Conservation (phyloP, 2,797 vertebrate species). For the Prionace glauca region DNA sequence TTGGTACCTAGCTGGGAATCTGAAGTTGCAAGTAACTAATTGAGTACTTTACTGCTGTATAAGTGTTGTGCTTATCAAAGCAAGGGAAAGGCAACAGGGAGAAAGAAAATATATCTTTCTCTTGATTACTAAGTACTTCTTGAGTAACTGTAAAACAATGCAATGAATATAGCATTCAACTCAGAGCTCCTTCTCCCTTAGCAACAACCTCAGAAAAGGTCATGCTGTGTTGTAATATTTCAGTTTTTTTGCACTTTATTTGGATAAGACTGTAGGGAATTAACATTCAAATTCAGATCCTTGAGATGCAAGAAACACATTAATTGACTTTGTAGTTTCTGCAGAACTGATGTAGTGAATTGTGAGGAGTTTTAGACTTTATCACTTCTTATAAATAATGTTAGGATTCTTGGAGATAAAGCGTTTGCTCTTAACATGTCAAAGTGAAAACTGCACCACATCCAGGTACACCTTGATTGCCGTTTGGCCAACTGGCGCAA, state of each 20-base stretch:
- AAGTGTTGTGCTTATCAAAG: not conserved
- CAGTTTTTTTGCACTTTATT: not conserved
- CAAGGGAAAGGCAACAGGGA: no score
- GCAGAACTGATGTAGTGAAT: not conserved
- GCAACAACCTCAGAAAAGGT: not conserved
- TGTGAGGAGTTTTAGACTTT: not conserved
- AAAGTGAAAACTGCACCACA: not conserved
- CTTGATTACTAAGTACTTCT: not conserved
- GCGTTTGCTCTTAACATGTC: slow-evolving; percentile 4
- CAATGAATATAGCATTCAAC: not conserved
- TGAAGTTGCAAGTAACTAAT: not conserved
- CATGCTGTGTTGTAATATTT: not conserved
- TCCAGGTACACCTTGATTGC: not conserved
- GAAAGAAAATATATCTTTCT: not conserved
- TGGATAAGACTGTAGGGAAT: not conserved
- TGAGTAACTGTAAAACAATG: not conserved
- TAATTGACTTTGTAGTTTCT: not conserved
- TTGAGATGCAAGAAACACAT: not conserved
- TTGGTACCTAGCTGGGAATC: not conserved
- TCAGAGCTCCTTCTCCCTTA: not conserved
- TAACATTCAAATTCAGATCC: not conserved
- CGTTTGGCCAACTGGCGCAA: not conserved
- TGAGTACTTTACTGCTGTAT: not conserved
- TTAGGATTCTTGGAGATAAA: not conserved
- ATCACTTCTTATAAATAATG: not conserved